These are phyloP conservation scores for Apis cerana DNA, from an alignment of 1,140 invertebrate species.

Conservation along the genomic window DNA sequence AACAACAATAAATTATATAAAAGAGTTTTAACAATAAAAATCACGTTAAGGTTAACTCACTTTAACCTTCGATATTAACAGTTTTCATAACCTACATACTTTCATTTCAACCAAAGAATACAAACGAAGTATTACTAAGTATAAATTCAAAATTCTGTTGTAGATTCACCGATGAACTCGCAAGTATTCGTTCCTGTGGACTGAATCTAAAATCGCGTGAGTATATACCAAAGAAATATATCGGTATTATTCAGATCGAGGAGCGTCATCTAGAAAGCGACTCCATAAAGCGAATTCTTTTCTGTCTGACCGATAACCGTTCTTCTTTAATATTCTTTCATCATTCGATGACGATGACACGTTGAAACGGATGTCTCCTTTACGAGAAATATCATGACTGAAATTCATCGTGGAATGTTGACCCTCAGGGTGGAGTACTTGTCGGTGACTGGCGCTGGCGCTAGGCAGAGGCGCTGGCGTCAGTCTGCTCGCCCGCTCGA, in stretches of 20 bases:
- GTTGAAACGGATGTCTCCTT: background rate
- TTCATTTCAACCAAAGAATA: background rate
- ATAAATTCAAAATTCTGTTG: conserved; percentile 13
- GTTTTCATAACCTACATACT: background rate
- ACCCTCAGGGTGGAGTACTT: conserved; percentile 51
- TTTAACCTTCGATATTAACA: background rate
- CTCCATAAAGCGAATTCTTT: background rate
- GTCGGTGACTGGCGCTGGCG: conserved; percentile 54
- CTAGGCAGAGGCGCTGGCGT: conserved; percentile 60
- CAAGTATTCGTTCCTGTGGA: background rate
- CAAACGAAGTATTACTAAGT: background rate
- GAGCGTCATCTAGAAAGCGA: background rate
- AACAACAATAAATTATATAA: too few species aligned
- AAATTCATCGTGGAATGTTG: conserved; percentile 69
- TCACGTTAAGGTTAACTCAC: background rate
- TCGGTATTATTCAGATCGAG: background rate
- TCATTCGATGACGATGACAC: conserved; percentile 10
- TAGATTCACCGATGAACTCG: conserved; percentile 16
- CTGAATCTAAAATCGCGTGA: conserved; percentile 1
- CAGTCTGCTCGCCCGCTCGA: conserved; percentile 54
- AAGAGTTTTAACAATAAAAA: background rate
- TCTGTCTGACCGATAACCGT: background rate
- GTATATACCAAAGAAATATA: background rate
- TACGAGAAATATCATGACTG: conserved; percentile 56
- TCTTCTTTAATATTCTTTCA: conserved; percentile 21